Evolutionary conservation across 2,888 invertebrate species (phyloP).

Genomic region (Alentia gelatinosa): DNA sequence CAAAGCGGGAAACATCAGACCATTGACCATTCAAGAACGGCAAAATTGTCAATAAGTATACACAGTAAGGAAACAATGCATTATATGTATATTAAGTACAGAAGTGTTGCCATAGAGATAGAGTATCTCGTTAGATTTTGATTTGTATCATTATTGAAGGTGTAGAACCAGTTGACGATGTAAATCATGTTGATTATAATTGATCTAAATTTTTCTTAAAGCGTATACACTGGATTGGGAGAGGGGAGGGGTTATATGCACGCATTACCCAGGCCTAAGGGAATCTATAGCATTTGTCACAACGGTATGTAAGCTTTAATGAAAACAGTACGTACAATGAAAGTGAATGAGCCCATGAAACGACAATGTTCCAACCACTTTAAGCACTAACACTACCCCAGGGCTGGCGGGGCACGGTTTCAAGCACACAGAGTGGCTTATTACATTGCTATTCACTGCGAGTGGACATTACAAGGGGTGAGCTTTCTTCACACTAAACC

Average conservation of each 20-base stretch:
- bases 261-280: background rate
- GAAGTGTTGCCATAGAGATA: no score
- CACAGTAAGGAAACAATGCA: no score
- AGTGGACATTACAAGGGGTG: background rate
- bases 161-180: no score
- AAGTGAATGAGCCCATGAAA: background rate
- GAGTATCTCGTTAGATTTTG: no score
- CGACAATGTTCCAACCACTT: conserved; percentile 1
- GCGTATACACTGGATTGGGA: no score
- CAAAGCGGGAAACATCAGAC: no score
- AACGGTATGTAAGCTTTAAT: background rate
- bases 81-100: no score
- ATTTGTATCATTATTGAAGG: no score
- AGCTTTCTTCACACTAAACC: background rate
- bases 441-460: background rate
- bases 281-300: background rate
- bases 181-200: no score
- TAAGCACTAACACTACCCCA: background rate
- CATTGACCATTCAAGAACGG: no score
- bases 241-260: background rate
- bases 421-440: background rate
- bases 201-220: no score
- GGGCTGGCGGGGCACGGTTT: background rate
- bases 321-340: background rate
- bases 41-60: no score